These are phyloP conservation scores for Pseudococcus viburni DNA, from an alignment of 2,888 invertebrate genomes.

Conservation along the genomic window DNA sequence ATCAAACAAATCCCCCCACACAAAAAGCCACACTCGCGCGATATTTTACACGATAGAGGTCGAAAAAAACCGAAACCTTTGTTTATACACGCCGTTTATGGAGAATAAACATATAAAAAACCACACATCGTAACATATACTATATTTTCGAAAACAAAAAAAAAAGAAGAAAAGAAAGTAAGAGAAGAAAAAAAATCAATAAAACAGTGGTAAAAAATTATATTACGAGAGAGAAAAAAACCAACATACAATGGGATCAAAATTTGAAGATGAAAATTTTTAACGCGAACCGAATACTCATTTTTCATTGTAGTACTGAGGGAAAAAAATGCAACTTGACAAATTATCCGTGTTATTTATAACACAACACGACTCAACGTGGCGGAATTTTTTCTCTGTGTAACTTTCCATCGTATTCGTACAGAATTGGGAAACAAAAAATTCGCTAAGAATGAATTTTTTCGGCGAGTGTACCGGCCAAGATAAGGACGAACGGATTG, in stretches of 20 bases:
- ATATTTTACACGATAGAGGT: not conserved
- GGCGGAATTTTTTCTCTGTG: not conserved
- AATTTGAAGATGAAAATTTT: slow-evolving; percentile 16
- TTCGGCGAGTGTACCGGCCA: not conserved
- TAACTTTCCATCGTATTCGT: not conserved
- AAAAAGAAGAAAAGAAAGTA: not conserved
- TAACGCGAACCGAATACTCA: slow-evolving; percentile 11
- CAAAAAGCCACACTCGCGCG: not conserved
- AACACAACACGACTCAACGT: not conserved
- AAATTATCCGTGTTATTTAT: slow-evolving; percentile 31
- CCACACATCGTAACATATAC: not conserved
- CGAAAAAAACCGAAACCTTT: not conserved
- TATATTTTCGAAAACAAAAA: not conserved
- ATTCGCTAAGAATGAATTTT: slow-evolving; percentile 1
- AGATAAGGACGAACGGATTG: not conserved
- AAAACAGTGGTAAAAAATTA: not conserved
- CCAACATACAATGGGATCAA: not conserved
- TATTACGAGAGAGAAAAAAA: not conserved
- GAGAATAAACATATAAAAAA: not conserved
- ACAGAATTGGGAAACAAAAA: not conserved
- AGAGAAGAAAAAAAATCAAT: not conserved
- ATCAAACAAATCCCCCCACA: not conserved
- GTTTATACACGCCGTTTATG: not conserved
- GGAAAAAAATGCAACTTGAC: slow-evolving; percentile 21
- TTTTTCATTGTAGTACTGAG: not conserved